phyloP scores from a whole-genome alignment of 2,797 vertebrate species.

The Macrochelys suwanniensis region DNA sequence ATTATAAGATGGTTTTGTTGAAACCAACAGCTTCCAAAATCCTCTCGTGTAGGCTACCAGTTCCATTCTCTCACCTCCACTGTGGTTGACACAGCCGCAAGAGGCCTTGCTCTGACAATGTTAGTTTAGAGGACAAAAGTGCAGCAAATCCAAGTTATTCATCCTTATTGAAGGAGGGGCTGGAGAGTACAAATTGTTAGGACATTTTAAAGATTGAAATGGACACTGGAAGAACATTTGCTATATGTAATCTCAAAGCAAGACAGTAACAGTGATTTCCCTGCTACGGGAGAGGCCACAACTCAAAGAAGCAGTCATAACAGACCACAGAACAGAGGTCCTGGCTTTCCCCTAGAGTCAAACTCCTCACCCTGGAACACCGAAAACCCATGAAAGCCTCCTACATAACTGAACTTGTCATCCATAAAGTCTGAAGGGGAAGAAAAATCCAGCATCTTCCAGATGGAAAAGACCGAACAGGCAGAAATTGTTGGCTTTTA shows the following conservation, averaged over 20 bases:
- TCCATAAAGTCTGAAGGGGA: fast-evolving
- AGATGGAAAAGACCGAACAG: neutral
- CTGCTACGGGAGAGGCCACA: neutral
- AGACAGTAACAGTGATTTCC: neutral
- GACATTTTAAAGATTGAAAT: neutral
- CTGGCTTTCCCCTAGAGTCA: neutral
- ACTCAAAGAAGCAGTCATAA: neutral
- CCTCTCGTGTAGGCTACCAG: neutral
- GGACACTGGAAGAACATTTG: neutral
- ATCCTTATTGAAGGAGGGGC: neutral
- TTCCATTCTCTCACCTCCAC: neutral
- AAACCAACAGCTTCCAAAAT: slow-evolving; percentile 10
- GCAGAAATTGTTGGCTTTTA: neutral
- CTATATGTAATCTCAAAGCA: neutral
- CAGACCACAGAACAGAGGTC: neutral
- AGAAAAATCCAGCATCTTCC: neutral
- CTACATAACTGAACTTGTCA: fast-evolving
- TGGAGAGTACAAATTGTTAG: neutral
- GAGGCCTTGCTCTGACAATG: neutral
- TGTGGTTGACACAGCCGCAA: neutral
- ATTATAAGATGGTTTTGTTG: neutral
- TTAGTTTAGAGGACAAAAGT: neutral
- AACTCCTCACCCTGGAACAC: neutral
- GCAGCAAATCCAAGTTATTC: neutral
- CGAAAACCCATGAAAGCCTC: neutral